Conservation (phyloP, 2,113 vertebrate genomes). For the Rhadina sibilatrix region DNA sequence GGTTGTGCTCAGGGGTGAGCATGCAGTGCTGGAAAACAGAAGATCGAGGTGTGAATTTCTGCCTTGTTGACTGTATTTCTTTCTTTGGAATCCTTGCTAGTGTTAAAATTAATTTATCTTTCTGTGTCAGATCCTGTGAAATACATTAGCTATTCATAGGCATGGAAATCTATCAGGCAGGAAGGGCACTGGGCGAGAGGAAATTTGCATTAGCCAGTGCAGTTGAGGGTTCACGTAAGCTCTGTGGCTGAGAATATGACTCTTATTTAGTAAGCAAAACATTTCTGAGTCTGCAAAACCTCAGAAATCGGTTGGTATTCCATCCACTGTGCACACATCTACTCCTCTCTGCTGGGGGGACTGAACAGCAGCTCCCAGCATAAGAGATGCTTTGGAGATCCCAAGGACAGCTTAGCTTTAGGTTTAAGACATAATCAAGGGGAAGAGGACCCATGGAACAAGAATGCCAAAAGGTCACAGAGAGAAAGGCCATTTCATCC, state of each 20-base stretch:
- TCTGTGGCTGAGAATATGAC: neutral
- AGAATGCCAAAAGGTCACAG: neutral
- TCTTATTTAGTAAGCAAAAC: neutral
- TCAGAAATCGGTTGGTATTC: neutral
- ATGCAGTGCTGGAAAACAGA: neutral
- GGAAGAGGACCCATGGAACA: neutral
- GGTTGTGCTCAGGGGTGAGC: neutral
- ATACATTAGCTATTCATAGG: slow-evolving; percentile 56
- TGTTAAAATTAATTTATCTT: slow-evolving; percentile 64
- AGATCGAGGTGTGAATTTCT: slow-evolving; percentile 24
- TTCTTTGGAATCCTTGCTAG: slow-evolving; percentile 51
- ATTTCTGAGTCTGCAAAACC: neutral
- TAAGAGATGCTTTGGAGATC: neutral
- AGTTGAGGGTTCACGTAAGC: neutral
- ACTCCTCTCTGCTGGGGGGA: neutral
- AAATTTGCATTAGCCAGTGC: slow-evolving; percentile 45
- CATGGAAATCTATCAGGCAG: neutral
- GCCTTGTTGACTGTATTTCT: slow-evolving; percentile 45
- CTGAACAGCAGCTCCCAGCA: neutral
- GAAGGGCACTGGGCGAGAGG: slow-evolving; percentile 18
- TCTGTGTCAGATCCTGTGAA: slow-evolving; percentile 57
- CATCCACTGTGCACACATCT: neutral
- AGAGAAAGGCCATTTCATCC: neutral
- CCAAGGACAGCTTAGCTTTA: neutral
- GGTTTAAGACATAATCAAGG: neutral